Conservation (phyloP, 1,140 invertebrate genomes). For the Solen grandis region DNA sequence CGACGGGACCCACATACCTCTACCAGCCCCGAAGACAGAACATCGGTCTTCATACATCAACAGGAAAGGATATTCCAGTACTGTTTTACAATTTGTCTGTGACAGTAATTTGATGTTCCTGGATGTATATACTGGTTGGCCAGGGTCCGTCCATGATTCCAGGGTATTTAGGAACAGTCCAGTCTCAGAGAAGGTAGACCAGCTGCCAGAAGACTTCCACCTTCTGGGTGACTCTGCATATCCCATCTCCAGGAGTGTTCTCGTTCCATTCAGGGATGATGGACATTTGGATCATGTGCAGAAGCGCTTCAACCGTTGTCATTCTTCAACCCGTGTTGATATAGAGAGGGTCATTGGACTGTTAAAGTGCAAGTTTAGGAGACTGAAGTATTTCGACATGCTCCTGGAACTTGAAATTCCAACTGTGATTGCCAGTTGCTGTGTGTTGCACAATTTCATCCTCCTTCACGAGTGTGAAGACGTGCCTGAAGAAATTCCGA, state of each 20-base stretch:
- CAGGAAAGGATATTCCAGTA: too few relatives aligned
- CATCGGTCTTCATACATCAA: too few relatives aligned
- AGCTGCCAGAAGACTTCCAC: constrained; percentile 55
- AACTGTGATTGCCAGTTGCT: too few relatives aligned
- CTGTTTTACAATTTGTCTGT: too few relatives aligned
- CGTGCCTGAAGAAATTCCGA: too few relatives aligned
- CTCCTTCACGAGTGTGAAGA: too few relatives aligned
- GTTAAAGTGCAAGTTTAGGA: too few relatives aligned
- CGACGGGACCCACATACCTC: too few relatives aligned
- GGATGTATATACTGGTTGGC: constrained; percentile 67
- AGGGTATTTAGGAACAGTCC: constrained; percentile 63
- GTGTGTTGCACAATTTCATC: too few relatives aligned
- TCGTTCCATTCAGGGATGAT: constrained; percentile 74
- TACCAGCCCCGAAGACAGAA: too few relatives aligned
- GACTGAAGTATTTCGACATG: too few relatives aligned
- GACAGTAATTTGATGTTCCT: constrained; percentile 59
- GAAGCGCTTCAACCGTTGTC: neutral
- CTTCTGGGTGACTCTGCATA: constrained; percentile 77
- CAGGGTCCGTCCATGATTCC: constrained; percentile 68
- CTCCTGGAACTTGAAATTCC: too few relatives aligned
- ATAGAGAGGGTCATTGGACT: constrained; percentile 26
- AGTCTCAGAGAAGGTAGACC: constrained; percentile 12
- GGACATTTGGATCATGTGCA: constrained; percentile 38
- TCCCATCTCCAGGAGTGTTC: constrained; percentile 64
- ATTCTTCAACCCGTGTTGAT: constrained; percentile 11